Percentiles rank a stretch among this genome's conserved stretches.
Evolutionary conservation across 64 coral and sea anemone genomes (phyloP).

Genomic region (Acropora tenuis): DNA sequence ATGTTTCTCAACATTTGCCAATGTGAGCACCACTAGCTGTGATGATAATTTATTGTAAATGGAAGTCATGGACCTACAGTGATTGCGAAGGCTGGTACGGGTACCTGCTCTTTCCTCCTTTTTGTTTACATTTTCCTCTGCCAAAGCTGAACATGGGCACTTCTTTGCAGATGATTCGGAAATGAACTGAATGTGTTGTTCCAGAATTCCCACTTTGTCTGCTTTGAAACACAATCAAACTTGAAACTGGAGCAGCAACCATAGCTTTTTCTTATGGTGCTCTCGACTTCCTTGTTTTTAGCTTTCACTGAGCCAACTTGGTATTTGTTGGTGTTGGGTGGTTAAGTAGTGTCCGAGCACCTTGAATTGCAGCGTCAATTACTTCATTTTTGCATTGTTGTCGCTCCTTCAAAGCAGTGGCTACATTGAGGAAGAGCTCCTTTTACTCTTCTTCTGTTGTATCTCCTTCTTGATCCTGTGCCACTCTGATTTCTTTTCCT

Average conservation of each 20-base stretch:
- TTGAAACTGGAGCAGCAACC: constrained; percentile 12
- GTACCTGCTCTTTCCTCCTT: neutral
- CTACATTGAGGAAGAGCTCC: constrained; percentile 11
- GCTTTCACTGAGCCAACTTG: neutral
- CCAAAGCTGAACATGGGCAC: neutral
- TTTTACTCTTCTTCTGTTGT: neutral
- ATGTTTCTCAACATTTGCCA: constrained; percentile 69
- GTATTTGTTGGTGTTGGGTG: neutral
- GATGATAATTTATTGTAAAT: constrained; percentile 36
- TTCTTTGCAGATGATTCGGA: neutral
- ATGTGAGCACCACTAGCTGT: constrained; percentile 52
- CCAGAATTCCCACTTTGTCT: constrained; percentile 9
- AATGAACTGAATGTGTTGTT: neutral
- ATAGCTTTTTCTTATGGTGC: neutral
- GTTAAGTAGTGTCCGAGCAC: constrained; percentile 9
- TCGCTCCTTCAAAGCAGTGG: neutral
- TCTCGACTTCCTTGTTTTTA: neutral
- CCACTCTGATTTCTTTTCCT: constrained; percentile 13
- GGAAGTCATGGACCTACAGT: constrained; percentile 69
- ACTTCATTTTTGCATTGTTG: constrained; percentile 36
- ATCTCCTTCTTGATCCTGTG: neutral
- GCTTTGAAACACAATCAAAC: neutral
- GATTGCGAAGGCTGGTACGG: neutral
- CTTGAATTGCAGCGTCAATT: neutral
- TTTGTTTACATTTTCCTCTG: neutral